These are phyloP conservation scores for Osedax frankpressi DNA, from an alignment of 2,888 invertebrate genomes.

Conservation along the genomic window DNA sequence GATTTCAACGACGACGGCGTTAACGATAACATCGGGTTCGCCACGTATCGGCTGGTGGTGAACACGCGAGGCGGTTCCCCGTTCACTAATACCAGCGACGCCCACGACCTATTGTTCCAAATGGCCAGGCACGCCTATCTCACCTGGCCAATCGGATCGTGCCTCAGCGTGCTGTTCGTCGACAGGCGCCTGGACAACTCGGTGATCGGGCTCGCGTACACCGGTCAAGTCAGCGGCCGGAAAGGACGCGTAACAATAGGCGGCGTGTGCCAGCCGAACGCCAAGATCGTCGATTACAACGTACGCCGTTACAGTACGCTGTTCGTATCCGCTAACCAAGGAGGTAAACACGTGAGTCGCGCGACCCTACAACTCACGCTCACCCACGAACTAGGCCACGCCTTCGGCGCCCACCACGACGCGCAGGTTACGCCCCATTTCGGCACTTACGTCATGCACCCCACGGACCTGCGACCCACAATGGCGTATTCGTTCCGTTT, in stretches of 20 bases:
- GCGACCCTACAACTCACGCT: background rate
- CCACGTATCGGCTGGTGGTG: background rate
- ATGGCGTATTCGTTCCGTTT: background rate
- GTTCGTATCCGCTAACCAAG: background rate
- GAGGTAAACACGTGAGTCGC: background rate
- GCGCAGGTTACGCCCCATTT: background rate
- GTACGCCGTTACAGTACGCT: background rate
- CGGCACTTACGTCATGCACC: constrained; percentile 6
- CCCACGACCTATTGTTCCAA: background rate
- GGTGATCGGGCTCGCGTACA: constrained; percentile 1
- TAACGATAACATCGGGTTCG: background rate
- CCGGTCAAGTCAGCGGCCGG: background rate
- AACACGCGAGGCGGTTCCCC: background rate
- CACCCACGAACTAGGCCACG: constrained; percentile 7
- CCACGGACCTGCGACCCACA: background rate
- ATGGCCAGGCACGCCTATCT: background rate
- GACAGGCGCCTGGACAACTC: background rate
- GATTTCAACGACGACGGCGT: background rate
- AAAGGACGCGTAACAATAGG: background rate
- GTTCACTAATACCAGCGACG: background rate
- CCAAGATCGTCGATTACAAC: background rate
- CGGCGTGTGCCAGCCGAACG: background rate
- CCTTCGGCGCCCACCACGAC: constrained; percentile 1
- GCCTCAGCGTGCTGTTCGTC: constrained; percentile 4
- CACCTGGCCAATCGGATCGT: background rate